Evolutionary conservation across 2,888 invertebrate species (phyloP).

Genomic region (Nomada fucata): DNA sequence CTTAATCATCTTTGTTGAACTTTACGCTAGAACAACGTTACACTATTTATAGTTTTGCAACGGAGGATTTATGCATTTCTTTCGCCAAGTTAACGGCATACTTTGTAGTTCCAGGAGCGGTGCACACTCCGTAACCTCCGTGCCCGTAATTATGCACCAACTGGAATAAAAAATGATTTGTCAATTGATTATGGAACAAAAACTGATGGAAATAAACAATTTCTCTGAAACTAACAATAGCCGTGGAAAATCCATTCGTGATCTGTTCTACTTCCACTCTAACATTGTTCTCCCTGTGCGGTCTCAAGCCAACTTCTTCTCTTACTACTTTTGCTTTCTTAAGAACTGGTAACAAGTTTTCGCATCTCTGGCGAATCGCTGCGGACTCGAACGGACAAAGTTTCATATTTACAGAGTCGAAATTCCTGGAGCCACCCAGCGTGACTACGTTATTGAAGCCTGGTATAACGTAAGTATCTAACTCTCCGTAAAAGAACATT

Average conservation of each 20-base stretch:
- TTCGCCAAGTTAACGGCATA: constrained; percentile 90
- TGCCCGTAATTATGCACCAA: constrained; percentile 98
- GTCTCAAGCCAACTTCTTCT: constrained; percentile 89
- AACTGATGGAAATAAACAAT: constrained; percentile 3
- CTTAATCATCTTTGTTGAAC: not conserved
- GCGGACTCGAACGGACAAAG: constrained; percentile 90
- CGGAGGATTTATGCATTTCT: constrained; percentile 84
- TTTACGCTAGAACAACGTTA: not conserved
- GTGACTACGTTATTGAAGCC: constrained; percentile 90
- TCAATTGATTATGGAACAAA: not conserved
- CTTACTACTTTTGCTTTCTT: constrained; percentile 80
- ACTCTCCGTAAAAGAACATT: constrained; percentile 93
- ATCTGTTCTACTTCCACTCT: constrained; percentile 89
- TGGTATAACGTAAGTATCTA: constrained; percentile 94
- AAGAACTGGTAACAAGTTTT: constrained; percentile 89
- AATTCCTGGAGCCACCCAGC: constrained; percentile 94
- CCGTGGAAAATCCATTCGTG: constrained; percentile 60
- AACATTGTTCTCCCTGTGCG: constrained; percentile 90
- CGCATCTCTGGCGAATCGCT: constrained; percentile 92
- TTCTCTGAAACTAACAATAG: constrained; percentile 68
- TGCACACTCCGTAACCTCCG: constrained; percentile 96
- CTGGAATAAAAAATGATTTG: constrained; percentile 63
- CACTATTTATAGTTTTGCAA: constrained; percentile 65
- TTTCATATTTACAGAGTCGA: constrained; percentile 89
- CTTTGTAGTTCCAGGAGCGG: constrained; percentile 94